Conservation (phyloP, 2,113 vertebrate species). For the Cyanoliseus patagonus region DNA sequence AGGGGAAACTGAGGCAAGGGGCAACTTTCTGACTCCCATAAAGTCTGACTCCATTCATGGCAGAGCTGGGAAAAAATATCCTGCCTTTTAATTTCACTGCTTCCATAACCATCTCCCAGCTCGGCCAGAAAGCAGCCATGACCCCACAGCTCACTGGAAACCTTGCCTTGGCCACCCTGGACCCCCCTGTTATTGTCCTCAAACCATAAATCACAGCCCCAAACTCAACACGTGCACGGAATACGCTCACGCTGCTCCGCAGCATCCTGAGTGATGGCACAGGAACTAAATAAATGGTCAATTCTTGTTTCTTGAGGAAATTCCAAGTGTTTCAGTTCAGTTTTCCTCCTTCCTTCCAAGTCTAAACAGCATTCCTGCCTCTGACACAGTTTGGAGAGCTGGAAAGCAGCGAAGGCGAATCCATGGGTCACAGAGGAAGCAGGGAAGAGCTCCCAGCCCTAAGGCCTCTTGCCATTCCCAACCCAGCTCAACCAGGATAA, state of each 20-base stretch:
- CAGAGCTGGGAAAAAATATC: background rate
- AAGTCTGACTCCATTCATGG: background rate
- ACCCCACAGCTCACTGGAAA: background rate
- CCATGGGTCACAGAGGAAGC: fast-evolving
- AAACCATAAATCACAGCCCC: background rate
- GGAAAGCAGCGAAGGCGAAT: background rate
- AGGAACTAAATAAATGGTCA: background rate
- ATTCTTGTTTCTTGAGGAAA: background rate
- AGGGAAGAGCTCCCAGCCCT: background rate
- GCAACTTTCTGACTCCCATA: fast-evolving
- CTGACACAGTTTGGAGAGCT: background rate
- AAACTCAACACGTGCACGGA: fast-evolving
- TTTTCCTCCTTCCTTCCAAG: background rate
- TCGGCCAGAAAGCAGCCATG: background rate
- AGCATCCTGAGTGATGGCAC: background rate
- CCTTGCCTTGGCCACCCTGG: background rate
- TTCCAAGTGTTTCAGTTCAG: background rate
- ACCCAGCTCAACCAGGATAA: conserved; percentile 25
- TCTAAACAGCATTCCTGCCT: background rate
- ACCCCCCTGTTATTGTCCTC: too few species aligned
- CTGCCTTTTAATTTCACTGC: background rate
- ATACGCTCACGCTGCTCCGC: fast-evolving
- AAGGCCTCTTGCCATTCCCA: background rate
- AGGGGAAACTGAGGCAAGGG: background rate
- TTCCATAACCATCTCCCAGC: background rate